Evolutionary conservation across 2,113 vertebrate species (phyloP).

Genomic region (Peromyscus californicus): DNA sequence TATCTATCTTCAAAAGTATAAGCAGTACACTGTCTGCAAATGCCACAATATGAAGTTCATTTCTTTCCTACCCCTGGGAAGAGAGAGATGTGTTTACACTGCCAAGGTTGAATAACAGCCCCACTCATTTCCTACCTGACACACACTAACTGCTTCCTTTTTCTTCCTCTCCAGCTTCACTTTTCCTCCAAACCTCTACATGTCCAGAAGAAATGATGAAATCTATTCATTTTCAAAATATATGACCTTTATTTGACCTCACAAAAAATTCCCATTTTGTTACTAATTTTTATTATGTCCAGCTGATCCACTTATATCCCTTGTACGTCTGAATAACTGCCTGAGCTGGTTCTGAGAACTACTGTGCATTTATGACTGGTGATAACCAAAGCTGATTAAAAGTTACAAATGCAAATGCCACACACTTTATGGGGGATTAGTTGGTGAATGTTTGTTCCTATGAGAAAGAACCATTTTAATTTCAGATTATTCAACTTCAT

Average conservation of each 20-base stretch:
- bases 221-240: conserved; percentile 46
- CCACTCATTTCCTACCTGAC: background rate
- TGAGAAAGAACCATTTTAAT: background rate
- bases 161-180: background rate
- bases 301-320: background rate
- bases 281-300: background rate
- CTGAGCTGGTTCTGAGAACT: background rate
- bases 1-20: conserved; percentile 19
- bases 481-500: conserved; percentile 24
- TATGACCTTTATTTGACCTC: background rate
- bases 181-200: background rate
- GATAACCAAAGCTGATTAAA: background rate
- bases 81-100: background rate
- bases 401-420: background rate
- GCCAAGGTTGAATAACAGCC: background rate
- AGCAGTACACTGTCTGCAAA: conserved; percentile 19
- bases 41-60: background rate
- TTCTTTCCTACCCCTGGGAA: background rate
- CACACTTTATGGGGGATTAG: background rate
- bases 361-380: background rate
- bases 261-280: background rate
- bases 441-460: background rate
- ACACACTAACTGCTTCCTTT: background rate
- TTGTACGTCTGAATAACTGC: background rate
- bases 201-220: background rate